A percentile compares a stretch with the other conserved stretches of the same genome.
phyloP scores from a whole-genome alignment of 2,888 invertebrate genomes.

The Geotrupes spiniger region DNA sequence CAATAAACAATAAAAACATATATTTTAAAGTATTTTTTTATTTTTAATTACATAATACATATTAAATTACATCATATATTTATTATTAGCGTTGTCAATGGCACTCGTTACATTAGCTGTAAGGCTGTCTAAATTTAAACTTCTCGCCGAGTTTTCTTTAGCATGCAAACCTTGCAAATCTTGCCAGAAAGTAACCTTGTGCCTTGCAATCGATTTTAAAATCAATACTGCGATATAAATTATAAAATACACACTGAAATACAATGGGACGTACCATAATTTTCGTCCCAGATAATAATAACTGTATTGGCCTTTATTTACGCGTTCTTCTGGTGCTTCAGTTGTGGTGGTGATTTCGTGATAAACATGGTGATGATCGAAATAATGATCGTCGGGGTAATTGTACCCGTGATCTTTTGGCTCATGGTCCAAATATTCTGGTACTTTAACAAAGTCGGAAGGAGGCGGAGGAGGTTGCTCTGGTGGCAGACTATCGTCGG shows the following conservation, averaged over 20 bases:
- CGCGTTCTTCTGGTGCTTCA: constrained; percentile 57
- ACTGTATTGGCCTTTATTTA: constrained; percentile 61
- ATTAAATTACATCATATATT: constrained; percentile 25
- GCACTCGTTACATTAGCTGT: constrained; percentile 19
- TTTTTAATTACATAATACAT: background rate
- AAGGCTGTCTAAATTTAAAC: constrained; percentile 18
- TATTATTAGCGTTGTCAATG: constrained; percentile 22
- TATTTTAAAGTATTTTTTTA: background rate
- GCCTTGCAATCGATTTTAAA: constrained; percentile 68
- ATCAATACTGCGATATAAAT: constrained; percentile 70
- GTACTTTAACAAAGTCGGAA: constrained; percentile 19
- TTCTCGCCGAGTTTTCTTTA: constrained; percentile 19
- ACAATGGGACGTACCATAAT: constrained; percentile 71
- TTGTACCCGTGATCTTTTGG: constrained; percentile 22
- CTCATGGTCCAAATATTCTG: constrained; percentile 25
- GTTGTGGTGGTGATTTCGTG: constrained; percentile 50
- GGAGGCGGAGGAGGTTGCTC: constrained; percentile 11
- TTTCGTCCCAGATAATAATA: constrained; percentile 75
- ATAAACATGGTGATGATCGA: constrained; percentile 43
- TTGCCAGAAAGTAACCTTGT: constrained; percentile 66
- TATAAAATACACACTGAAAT: constrained; percentile 71
- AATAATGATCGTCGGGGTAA: constrained; percentile 37
- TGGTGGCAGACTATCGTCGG: constrained; percentile 19
- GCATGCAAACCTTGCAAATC: constrained; percentile 42
- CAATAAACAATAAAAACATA: no score